Evolutionary conservation across 2,113 vertebrate genomes (phyloP), one percentile per base, ranked within the genome.

Genomic region (Mus spicilegus): DNA sequence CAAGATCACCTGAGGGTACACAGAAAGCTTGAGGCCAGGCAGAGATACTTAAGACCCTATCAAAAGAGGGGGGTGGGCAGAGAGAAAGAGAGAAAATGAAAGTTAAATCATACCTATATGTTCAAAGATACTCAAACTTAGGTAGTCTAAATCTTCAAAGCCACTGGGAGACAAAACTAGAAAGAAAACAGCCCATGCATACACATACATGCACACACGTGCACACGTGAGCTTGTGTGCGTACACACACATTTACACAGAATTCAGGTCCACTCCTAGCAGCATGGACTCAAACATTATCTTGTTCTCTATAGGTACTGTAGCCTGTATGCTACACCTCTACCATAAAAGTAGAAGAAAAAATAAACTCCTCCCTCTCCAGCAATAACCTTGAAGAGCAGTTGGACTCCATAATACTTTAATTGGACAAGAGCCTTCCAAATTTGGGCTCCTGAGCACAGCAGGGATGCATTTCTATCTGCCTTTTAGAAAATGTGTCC

Each of bases 371-470:
- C 49, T 86, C 54, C 65, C 26, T 90, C 93, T 56, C 46, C 30
- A 42, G 87, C 87, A 94, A 95, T 77, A 86, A 93, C 85, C 94
- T 90, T 93, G 46, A 95, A 69, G 72, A 92, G 67, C 63, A 69
- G 72, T 30, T 86, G 86, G 81, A 46, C 81, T 92, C 3, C 0
- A n/a, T 96, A 97, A 97, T 96, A 77, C 92, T 97, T 96, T 97
- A 97, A 97, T 92, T 95, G 88, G 85, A 96, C 96, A 94, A 90
- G 67, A 93, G 81, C 46, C 77, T 95, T 96, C 95, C 95, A 89
- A 86, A 94, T 39, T 28, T 24, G 70, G 85, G 92, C 81, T 93
- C 94, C 72, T 89, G 72, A 91, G 92, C 95, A 86, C 95, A 97
- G 96, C 92, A 78, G 96, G 96, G 26, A 77, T 61, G 36, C 80